These are phyloP conservation scores for Silurus asotus DNA, from an alignment of 2,113 vertebrate species.

Conservation along the genomic window DNA sequence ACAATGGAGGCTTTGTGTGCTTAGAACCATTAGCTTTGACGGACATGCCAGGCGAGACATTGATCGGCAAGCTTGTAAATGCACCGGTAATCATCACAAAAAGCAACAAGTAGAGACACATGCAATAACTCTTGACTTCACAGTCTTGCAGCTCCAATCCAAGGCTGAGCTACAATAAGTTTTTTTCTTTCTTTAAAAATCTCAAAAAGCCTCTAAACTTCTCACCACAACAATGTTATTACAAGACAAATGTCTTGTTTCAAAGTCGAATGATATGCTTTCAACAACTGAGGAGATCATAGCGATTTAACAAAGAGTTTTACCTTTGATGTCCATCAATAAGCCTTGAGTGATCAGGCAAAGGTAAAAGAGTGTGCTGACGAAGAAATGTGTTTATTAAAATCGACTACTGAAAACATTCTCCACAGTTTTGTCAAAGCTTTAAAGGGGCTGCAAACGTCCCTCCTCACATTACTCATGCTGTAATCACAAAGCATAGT, in stretches of 20 bases:
- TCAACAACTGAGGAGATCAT: constrained; percentile 1
- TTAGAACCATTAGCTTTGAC: constrained; percentile 74
- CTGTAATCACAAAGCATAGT: constrained; percentile 41
- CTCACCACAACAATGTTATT: background rate
- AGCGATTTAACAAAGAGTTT: constrained; percentile 7
- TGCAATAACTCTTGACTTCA: constrained; percentile 30
- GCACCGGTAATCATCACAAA: constrained; percentile 64
- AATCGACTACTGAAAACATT: constrained; percentile 33
- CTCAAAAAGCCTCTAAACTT: background rate
- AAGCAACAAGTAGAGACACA: constrained; percentile 47
- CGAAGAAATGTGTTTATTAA: constrained; percentile 36
- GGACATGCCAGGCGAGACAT: constrained; percentile 68
- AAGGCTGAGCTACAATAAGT: constrained; percentile 6
- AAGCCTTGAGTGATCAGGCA: constrained; percentile 2
- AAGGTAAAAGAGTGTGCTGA: constrained; percentile 1
- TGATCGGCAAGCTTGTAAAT: constrained; percentile 70
- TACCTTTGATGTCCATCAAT: constrained; percentile 12
- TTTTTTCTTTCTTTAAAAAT: background rate
- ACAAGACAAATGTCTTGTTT: background rate
- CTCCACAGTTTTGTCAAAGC: constrained; percentile 37
- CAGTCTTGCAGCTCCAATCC: background rate
- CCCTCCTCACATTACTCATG: constrained; percentile 15
- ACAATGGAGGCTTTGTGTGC: constrained; percentile 74
- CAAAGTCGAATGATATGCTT: background rate
- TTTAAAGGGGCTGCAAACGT: constrained; percentile 37